Base-by-base conservation (phyloP, 1,140 invertebrate species). In the Belonocnema kinseyi region DNA sequence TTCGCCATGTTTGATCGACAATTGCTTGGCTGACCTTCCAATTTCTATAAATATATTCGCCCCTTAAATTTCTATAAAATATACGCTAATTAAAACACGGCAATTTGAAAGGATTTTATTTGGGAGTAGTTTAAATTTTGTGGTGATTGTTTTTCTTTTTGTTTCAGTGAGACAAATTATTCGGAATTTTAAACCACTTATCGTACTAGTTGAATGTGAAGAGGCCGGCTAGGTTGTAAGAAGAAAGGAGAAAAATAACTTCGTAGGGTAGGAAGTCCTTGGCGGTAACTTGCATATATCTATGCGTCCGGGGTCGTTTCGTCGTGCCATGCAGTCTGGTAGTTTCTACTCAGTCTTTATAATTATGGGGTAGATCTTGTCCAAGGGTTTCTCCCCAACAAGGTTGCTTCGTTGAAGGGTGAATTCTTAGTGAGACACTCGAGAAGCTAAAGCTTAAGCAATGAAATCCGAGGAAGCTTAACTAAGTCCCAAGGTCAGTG, bases 341-440 rank as follows among this genome's bases (percentile, higher is more conserved):
- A 56, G n/a, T 54, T 72, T 73, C 17, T 74, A 76, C 75, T 78
- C 50, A 70, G 76, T 78, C 70, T 61, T 72, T 75, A 77, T 85
- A 85, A 85, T 83, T 85, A 85, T 66, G 61, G 72, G 71, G 80
- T 76, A 82, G 83, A 85, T 83, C 76, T 66, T 71, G 77, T 83
- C 80, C 77, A 80, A 79, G 58, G 4, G 46, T 74, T 54, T 19
- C 54, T 33, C 73, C 14, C 16, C 2, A 14, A 71, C 58, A 80
- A 74, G 58, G 77, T 80, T 78, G 56, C 40, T 21, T 75, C 66
- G 50, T 19, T 75, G 71, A 77, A 82, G 84, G 84, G 84, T 78
- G 81, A 74, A 61, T 16, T 33, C 58, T 33, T 61, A 61, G 21
- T 19, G 12, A 26, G 58, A 7, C 5, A 13, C 21, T 21, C 58